Percentiles rank a stretch among this genome's conserved stretches.
Evolutionary conservation across 2,888 invertebrate species (phyloP).

Genomic region (Siphlonurus alternatus): DNA sequence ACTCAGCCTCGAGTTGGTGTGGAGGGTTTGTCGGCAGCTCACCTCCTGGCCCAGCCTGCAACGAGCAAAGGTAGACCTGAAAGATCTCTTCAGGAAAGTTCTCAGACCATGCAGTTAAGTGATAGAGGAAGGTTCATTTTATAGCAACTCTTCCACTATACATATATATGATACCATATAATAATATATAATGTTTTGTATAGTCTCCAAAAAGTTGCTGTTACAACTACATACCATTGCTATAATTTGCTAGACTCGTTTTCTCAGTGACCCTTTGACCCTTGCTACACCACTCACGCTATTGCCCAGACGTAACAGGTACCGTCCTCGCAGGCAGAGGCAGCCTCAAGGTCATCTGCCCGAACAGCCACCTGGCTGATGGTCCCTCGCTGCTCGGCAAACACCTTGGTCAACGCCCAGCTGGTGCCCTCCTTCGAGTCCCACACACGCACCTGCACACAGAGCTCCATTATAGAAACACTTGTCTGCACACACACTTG

Average conservation of each 20-base stretch:
- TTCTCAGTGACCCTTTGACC: background rate
- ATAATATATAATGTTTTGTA: background rate
- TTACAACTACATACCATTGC: no score
- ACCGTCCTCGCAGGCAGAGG: slow-evolving; percentile 82
- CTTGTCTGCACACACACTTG: slow-evolving; percentile 1
- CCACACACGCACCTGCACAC: slow-evolving; percentile 57
- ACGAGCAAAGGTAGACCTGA: no score
- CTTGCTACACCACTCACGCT: slow-evolving; percentile 31
- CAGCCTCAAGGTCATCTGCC: slow-evolving; percentile 59
- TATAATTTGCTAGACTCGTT: no score
- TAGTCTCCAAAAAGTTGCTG: no score
- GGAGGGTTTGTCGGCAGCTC: background rate
- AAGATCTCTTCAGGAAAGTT: no score
- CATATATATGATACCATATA: background rate
- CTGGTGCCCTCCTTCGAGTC: slow-evolving; percentile 46
- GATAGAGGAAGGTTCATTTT: no score
- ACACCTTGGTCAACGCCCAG: slow-evolving; percentile 38
- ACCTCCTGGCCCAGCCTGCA: background rate
- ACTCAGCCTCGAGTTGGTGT: background rate
- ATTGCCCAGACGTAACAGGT: slow-evolving; percentile 90
- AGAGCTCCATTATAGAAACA: no score
- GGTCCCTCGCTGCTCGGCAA: slow-evolving; percentile 84
- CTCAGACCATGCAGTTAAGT: no score
- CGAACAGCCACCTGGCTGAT: slow-evolving; percentile 69
- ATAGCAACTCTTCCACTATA: no score